Base-by-base conservation (phyloP, 2,113 vertebrate genomes). In the Acinonyx jubatus region DNA sequence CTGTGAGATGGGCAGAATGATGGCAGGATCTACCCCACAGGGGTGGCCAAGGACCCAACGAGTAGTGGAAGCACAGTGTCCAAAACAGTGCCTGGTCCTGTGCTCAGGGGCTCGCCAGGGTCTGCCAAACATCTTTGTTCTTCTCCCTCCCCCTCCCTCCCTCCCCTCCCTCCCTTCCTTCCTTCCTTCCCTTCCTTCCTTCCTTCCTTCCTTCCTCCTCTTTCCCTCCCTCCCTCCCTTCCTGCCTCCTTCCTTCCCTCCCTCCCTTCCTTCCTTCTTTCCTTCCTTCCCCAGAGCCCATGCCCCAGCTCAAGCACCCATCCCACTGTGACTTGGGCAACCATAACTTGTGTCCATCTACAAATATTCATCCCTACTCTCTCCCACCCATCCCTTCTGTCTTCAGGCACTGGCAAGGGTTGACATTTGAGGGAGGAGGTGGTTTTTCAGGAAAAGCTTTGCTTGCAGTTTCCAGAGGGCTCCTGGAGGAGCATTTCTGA, bases 71-170 rank as follows among this genome's bases (percentile, higher is more conserved):
- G 3, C 31, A 38, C 12, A 4, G 76, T 0, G 0, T 68, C 41
- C 13, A 36, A 36, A 48, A 14, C 52, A 4, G 69, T 0, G 15
- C 7, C 4, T 1, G 4, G 15, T 1, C 0, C 23, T 19, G 38
- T 4, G 41, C 57, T 45, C 4, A 11, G 41, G 31, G n/a, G 16
- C 29, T 71, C 5, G 1, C 23, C 63, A 31, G 13, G 2, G 13
- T 38, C 79, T 23, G 69, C 61, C 61, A 27, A 10, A 3, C 31
- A 13, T 18, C 61, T 19, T 57, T 16, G 3, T 71, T 89, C 41
- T 61, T 23, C 27, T 57, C 38, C 33, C 33, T 19, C 55, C 7
- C 15, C 27, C 45, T 19, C 27, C 45, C 38, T 89, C 55, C 52
- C 19, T 73, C 27, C 27, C 86, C 50, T 94, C 41, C 52, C 23